Evolutionary conservation across 2,113 vertebrate species (phyloP), one percentile per base, ranked within the genome.

Genomic region (Tachysurus fulvidraco): DNA sequence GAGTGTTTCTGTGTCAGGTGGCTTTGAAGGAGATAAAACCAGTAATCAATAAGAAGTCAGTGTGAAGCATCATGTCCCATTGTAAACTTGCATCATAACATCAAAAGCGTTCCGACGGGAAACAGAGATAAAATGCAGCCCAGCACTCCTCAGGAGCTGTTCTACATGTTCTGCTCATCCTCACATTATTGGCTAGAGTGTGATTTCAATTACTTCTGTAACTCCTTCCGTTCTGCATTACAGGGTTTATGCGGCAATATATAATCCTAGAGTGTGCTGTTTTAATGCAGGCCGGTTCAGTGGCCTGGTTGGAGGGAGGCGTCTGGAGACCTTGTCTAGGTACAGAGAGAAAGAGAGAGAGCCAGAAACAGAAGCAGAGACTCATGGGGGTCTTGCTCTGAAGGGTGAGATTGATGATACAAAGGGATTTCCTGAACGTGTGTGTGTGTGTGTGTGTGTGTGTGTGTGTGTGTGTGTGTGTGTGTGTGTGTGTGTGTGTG

Each of bases 341-440:
- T 91, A 91, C 86, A 41, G 91, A 94, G 92, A 77, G 92, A 95
- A 91, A 55, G 91, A 94, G 92, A 94, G 92, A 74, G 92, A 95
- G 91, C 93, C 92, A 94, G 93, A 95, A 94, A 92, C 92, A 93
- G 93, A 94, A 92, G 89, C 89, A 28, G 9, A 90, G 92, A 92
- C 93, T 93, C 94, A 41, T 89, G 94, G 92, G 93, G 92, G 87
- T 91, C 64, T 78, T 50, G 83, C 88, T 90, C 90, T 93, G 93
- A 94, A 93, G 92, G 89, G 86, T 89, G 92, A 95, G 95, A 95
- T 95, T 95, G 93, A 95, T 95, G 93, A 95, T 94, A 89, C 90
- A 88, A 83, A 64, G 74, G 87, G 84, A 86, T 87, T 83, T 76
- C 76, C 85, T 86, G 30, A 57, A 44, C 44, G 55, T 76, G 36